Percentiles rank a stretch among this genome's conserved stretches.
Conservation (phyloP, 2,113 vertebrate species). For the Stomatorhinus ivindoensis region DNA sequence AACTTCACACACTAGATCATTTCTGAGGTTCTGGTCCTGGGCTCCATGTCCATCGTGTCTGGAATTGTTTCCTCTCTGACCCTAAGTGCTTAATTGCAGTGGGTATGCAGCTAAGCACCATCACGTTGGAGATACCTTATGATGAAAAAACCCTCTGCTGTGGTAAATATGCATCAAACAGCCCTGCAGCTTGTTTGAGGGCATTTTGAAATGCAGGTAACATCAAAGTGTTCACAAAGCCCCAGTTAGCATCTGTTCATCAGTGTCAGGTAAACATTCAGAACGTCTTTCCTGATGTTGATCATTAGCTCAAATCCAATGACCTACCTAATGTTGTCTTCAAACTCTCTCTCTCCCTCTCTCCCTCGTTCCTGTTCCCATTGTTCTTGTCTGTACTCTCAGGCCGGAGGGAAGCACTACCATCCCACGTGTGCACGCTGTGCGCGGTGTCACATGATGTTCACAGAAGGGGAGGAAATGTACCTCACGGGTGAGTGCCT, state of each 20-base stretch:
- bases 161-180: background rate
- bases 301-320: background rate
- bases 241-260: background rate
- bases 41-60: background rate
- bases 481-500: slow-evolving; percentile 82
- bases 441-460: slow-evolving; percentile 93
- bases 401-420: slow-evolving; percentile 97
- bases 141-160: background rate
- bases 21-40: background rate
- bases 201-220: background rate
- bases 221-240: background rate
- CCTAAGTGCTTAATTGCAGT: background rate
- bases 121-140: background rate
- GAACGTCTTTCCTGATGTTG: background rate
- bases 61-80: background rate
- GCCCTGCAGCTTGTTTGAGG: background rate
- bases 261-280: background rate
- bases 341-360: background rate
- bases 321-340: background rate
- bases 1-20: background rate
- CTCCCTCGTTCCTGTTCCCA: slow-evolving; percentile 29
- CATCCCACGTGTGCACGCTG: slow-evolving; percentile 93
- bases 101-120: background rate
- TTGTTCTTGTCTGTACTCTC: slow-evolving; percentile 20
- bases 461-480: slow-evolving; percentile 97